Percentiles rank a stretch among this genome's conserved stretches.
Conservation (phyloP, 2,888 invertebrate genomes). For the Plemyria rubiginata region DNA sequence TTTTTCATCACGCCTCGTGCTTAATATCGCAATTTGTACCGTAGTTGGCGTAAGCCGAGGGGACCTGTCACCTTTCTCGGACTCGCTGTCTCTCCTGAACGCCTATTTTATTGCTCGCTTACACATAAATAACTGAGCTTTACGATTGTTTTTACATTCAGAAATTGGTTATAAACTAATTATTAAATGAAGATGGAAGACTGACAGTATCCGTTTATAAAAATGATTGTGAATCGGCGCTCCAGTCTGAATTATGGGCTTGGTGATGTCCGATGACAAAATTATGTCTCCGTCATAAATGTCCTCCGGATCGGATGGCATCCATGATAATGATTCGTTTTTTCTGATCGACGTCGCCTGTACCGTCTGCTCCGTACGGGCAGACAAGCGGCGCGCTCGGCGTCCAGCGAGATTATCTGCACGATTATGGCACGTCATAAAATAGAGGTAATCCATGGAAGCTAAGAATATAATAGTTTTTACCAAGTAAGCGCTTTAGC, state of each 20-base stretch:
- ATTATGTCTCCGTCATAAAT: conserved; percentile 67
- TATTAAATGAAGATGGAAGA: conserved; percentile 62
- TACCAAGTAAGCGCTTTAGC: no score
- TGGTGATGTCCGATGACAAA: conserved; percentile 62
- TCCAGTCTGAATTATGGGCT: conserved; percentile 56
- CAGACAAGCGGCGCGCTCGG: conserved; percentile 25
- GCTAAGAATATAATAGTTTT: no score
- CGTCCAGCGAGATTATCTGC: conserved; percentile 25
- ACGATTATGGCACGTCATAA: conserved; percentile 35
- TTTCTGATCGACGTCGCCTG: conserved; percentile 57
- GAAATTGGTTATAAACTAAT: conserved; percentile 66
- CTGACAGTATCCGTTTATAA: conserved; percentile 51
- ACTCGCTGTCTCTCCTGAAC: conserved; percentile 66
- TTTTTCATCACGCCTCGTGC: conserved; percentile 85
- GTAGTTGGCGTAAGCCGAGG: conserved; percentile 82
- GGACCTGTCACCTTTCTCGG: conserved; percentile 79
- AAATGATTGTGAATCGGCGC: conserved; percentile 58
- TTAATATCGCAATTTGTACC: conserved; percentile 84
- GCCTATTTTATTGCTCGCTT: conserved; percentile 71
- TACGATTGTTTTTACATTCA: conserved; percentile 66
- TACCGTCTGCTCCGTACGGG: conserved; percentile 35
- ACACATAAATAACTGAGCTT: conserved; percentile 72
- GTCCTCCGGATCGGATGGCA: conserved; percentile 60
- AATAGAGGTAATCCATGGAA: neutral
- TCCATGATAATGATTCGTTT: conserved; percentile 63